These are phyloP conservation scores for Sogatella furcifera DNA, from an alignment of 1,140 invertebrate genomes.

Conservation along the genomic window DNA sequence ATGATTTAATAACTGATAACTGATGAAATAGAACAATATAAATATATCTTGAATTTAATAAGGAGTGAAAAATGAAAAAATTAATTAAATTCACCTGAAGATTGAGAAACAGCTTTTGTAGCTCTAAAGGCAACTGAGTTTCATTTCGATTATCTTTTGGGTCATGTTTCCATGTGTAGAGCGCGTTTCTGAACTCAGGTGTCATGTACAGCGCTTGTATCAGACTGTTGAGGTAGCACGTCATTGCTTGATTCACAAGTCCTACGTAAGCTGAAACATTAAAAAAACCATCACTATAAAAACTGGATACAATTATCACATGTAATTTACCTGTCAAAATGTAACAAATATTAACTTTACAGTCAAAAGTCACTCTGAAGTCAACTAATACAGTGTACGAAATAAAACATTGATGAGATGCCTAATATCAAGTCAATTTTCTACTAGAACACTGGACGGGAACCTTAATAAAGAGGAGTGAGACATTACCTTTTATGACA, in stretches of 20 bases:
- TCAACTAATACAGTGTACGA: not conserved
- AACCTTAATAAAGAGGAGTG: too few relatives aligned
- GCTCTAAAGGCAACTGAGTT: conserved; percentile 69
- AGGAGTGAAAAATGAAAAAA: not conserved
- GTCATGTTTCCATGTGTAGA: conserved; percentile 81
- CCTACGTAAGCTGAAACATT: conserved; percentile 57
- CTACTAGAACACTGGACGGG: too few relatives aligned
- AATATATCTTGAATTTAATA: not conserved
- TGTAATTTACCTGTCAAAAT: not conserved
- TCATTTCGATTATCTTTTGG: conserved; percentile 44
- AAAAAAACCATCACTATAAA: conserved; percentile 4
- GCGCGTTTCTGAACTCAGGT: conserved; percentile 85
- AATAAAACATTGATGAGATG: too few relatives aligned
- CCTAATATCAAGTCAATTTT: too few relatives aligned
- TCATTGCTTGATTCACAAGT: conserved; percentile 89
- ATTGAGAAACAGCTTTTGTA: conserved; percentile 81
- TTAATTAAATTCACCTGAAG: conserved; percentile 53
- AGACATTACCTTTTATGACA: too few relatives aligned
- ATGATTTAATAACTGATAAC: too few relatives aligned
- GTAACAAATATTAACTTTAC: too few relatives aligned
- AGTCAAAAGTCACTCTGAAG: not conserved
- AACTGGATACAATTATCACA: not conserved
- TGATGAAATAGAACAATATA: too few relatives aligned
- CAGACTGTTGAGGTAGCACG: conserved; percentile 85
- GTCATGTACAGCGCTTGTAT: conserved; percentile 88